These are phyloP conservation scores for Lasioglossum marginatum DNA, from an alignment of 2,888 invertebrate species.

Conservation along the genomic window DNA sequence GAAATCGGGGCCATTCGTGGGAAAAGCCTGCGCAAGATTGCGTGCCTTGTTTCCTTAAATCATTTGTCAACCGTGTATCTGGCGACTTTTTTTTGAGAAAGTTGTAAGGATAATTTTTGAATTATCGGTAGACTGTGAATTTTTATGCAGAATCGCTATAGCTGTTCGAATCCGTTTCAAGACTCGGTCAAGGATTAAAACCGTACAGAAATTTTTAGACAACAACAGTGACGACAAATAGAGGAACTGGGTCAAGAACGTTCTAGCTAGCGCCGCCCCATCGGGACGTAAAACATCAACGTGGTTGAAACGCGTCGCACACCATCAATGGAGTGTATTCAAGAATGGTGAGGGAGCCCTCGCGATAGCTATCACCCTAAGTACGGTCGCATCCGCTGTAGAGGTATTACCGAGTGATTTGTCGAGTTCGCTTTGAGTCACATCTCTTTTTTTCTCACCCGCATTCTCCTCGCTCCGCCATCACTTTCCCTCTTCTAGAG, in stretches of 20 bases:
- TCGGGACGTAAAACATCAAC: conserved; percentile 25
- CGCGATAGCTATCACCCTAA: conserved; percentile 55
- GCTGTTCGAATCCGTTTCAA: not conserved
- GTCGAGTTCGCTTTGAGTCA: conserved; percentile 52
- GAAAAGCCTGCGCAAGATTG: not conserved
- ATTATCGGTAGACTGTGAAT: too few relatives aligned
- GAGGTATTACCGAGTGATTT: conserved; percentile 67
- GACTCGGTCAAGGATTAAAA: not conserved
- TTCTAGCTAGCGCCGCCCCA: conserved; percentile 15
- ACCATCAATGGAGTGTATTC: conserved; percentile 27
- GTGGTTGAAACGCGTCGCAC: conserved; percentile 12
- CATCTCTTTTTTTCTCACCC: conserved; percentile 39
- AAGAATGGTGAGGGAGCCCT: conserved; percentile 31
- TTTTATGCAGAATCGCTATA: too few relatives aligned
- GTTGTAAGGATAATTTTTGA: too few relatives aligned
- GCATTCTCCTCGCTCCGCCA: not conserved
- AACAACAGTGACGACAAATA: conserved; percentile 26
- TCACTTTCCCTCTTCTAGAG: not conserved
- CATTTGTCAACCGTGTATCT: not conserved
- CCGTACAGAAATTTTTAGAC: not conserved
- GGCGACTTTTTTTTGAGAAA: too few relatives aligned
- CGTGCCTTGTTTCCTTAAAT: not conserved
- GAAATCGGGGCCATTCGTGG: not conserved
- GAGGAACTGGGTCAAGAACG: conserved; percentile 40
- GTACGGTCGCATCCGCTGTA: conserved; percentile 46